Conservation (phyloP, 64 coral and sea anemone genomes). For the Pocillopora damicornis region DNA sequence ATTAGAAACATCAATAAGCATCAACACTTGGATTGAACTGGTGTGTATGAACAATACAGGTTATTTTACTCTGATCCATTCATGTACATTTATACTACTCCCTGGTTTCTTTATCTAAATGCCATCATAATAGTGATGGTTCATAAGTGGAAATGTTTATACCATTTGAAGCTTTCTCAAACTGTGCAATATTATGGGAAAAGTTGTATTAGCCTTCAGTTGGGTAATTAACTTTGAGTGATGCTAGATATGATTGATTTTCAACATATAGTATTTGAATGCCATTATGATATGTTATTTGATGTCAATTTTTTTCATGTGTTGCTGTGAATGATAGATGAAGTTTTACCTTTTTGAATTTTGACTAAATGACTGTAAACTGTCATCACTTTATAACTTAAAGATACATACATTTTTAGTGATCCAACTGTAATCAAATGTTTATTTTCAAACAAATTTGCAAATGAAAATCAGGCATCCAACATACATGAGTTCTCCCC, state of each 20-base stretch:
- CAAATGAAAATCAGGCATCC: background rate
- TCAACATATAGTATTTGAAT: background rate
- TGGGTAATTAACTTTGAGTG: too few species aligned
- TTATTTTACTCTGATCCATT: background rate
- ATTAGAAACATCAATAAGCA: slow-evolving; percentile 83
- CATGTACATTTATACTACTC: background rate
- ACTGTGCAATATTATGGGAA: too few species aligned
- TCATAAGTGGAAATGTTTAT: too few species aligned
- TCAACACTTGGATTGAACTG: slow-evolving; percentile 99
- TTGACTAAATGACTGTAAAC: too few species aligned
- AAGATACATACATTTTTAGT: background rate
- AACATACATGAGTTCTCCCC: background rate
- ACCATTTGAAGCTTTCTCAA: too few species aligned
- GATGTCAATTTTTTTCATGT: background rate
- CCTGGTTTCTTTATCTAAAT: background rate
- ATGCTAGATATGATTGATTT: too few species aligned
- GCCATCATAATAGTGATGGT: background rate
- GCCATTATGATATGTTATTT: background rate
- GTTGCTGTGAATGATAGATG: background rate
- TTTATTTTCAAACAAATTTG: background rate
- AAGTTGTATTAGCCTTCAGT: background rate
- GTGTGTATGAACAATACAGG: slow-evolving; percentile 22
- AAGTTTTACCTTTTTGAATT: too few species aligned
- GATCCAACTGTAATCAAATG: background rate
- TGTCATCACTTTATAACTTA: too few species aligned